Evolutionary conservation across 2,113 vertebrate species (phyloP), one percentile per base, ranked within the genome.

Genomic region (Rhombomys opimus): DNA sequence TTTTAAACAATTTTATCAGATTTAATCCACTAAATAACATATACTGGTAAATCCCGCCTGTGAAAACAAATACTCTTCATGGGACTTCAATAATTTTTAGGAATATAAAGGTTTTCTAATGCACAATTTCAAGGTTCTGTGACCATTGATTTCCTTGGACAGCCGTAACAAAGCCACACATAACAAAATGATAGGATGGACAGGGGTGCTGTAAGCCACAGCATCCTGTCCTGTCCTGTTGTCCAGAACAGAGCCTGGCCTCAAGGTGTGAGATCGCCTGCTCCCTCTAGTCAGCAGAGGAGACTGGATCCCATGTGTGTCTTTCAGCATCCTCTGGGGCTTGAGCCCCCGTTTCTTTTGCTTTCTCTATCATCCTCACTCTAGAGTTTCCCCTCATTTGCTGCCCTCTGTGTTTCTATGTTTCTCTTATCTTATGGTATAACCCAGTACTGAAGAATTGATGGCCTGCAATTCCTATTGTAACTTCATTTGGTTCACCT

Each of bases 181-280:
- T 61, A 82, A 61, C 35, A 27, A 61, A 82, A 61, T 61, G n/a
- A 30, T 41, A 41, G 3, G 2, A 17, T 5, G 75, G 20, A 72
- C 0, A 1, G 61, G 30, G 4, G 57, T 72, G 27, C 4, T 78
- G 59, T 32, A 54, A 65, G 75, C 9, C 27, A 80, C 15, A 63
- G 32, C 46, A 5, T 46, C 46, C 46, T 30, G 17, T 2, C 59
- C 0, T 54, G 63, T 72, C 14, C 0, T 20, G 8, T n/a, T 87
- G 78, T 68, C 50, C 30, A 68, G 41, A 68, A 67, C 10, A 87
- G 41, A 87, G 46, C 46, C 46, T 46, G 46, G 46, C 46, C 46
- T 46, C 46, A n/a, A 57, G 20, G 1, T 30, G 5, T 6, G 9
- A 13, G n/a, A 20, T 18, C 0, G 0, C 14, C 9, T 6, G 41